Percentiles rank a stretch among this genome's conserved stretches.
These are phyloP conservation scores for Rhabdophis nuchalis DNA, from an alignment of 2,797 vertebrate genomes.

Conservation along the genomic window DNA sequence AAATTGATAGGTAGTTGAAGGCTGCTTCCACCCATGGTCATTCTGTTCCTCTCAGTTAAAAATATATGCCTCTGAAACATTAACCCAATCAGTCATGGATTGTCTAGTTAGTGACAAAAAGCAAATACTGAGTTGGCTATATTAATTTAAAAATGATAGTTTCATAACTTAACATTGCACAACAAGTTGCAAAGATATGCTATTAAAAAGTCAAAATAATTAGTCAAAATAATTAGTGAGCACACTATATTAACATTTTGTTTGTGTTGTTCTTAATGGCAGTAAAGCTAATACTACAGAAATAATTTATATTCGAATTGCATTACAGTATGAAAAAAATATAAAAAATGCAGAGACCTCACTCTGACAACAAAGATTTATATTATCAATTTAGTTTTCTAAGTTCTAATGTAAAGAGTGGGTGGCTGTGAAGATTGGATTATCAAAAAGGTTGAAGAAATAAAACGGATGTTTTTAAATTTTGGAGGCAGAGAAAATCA, in stretches of 20 bases:
- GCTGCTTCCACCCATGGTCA: neutral
- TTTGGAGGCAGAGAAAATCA: neutral
- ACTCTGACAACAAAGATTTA: neutral
- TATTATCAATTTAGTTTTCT: neutral
- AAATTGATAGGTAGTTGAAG: neutral
- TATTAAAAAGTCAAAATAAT: neutral
- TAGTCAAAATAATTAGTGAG: neutral
- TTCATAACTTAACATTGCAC: neutral
- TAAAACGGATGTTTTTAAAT: neutral
- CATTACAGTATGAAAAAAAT: neutral
- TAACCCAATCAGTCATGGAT: neutral
- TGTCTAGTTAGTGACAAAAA: neutral
- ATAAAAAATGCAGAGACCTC: neutral
- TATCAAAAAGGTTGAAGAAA: neutral
- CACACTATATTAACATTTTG: neutral
- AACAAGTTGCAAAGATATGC: neutral
- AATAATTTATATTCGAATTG: neutral
- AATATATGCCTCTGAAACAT: neutral
- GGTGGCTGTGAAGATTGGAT: neutral
- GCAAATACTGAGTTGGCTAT: neutral
- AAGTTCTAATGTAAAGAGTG: neutral
- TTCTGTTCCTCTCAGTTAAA: neutral
- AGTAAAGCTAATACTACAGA: neutral
- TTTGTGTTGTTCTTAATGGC: neutral
- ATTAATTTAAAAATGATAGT: neutral